Evolutionary conservation across 1,140 invertebrate species (phyloP).

Genomic region (Hyles euphorbiae): DNA sequence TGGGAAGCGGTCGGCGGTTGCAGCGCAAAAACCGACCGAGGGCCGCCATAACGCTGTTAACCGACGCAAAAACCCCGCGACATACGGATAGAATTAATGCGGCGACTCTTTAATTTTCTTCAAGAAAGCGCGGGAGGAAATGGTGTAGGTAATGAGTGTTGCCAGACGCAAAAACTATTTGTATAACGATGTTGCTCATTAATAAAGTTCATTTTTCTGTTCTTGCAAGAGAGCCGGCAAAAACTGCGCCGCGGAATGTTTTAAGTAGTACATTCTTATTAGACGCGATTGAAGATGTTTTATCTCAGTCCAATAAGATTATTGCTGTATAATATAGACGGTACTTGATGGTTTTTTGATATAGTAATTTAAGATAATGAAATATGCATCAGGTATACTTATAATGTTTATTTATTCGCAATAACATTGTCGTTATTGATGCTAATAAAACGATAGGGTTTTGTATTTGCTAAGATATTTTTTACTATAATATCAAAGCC

Average conservation of each 20-base stretch:
- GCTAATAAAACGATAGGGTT: too few species aligned
- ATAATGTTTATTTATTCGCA: too few species aligned
- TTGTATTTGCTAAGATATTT: too few species aligned
- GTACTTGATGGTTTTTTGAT: too few species aligned
- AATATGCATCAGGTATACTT: too few species aligned
- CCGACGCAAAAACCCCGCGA: slow-evolving; percentile 58
- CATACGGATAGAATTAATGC: slow-evolving; percentile 70
- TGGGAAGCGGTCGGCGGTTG: slow-evolving; percentile 50
- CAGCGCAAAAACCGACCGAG: slow-evolving; percentile 46
- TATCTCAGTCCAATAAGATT: slow-evolving; percentile 11
- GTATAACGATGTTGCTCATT: slow-evolving; percentile 61
- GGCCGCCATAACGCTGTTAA: slow-evolving; percentile 56
- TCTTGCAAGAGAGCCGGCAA: slow-evolving; percentile 13
- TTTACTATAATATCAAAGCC: too few species aligned
- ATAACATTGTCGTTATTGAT: too few species aligned
- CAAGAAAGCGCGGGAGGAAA: slow-evolving; percentile 70
- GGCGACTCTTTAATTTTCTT: slow-evolving; percentile 72
- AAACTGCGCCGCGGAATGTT: slow-evolving; percentile 15
- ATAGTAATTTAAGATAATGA: too few species aligned
- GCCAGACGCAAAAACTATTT: slow-evolving; percentile 61
- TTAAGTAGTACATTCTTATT: slow-evolving; percentile 15
- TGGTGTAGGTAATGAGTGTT: slow-evolving; percentile 60
- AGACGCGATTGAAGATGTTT: slow-evolving; percentile 16
- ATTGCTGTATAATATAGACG: too few species aligned
- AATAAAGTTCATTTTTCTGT: slow-evolving; percentile 35